Evolutionary conservation across 2,888 invertebrate genomes (phyloP).

Genomic region (Tenthredo amoena): DNA sequence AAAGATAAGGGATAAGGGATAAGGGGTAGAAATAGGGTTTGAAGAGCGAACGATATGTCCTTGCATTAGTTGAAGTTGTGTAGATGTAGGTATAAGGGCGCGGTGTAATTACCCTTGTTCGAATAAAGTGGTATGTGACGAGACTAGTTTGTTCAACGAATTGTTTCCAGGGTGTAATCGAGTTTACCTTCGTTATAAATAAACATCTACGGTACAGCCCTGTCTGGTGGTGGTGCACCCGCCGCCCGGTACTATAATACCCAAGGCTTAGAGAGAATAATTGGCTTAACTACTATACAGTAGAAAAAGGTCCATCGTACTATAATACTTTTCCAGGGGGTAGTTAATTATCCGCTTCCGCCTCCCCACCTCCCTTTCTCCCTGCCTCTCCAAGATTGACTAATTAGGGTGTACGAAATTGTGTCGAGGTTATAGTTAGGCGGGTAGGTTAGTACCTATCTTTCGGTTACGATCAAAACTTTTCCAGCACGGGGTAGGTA

Average conservation of each 20-base stretch:
- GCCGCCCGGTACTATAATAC: background rate
- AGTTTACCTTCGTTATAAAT: slow-evolving; percentile 13
- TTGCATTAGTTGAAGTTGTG: background rate
- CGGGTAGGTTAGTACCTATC: background rate
- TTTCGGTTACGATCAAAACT: slow-evolving; percentile 3
- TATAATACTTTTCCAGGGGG: slow-evolving; percentile 15
- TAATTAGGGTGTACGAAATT: slow-evolving; percentile 30
- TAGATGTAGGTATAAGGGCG: background rate
- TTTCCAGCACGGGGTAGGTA: background rate
- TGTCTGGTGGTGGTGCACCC: background rate
- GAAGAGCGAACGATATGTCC: background rate
- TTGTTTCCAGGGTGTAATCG: slow-evolving; percentile 26
- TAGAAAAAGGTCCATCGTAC: background rate
- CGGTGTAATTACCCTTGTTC: background rate
- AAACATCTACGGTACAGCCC: background rate
- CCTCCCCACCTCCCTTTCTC: background rate
- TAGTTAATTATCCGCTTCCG: slow-evolving; percentile 11
- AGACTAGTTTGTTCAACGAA: slow-evolving; percentile 23
- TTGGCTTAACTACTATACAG: slow-evolving; percentile 15
- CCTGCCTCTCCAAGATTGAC: slow-evolving; percentile 8
- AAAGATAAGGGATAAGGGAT: background rate
- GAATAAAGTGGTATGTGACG: slow-evolving; percentile 18
- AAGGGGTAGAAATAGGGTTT: background rate
- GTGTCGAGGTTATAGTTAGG: background rate
- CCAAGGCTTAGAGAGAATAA: slow-evolving; percentile 24